Conservation (phyloP, 2,113 vertebrate species). For the Oryzias javanicus region DNA sequence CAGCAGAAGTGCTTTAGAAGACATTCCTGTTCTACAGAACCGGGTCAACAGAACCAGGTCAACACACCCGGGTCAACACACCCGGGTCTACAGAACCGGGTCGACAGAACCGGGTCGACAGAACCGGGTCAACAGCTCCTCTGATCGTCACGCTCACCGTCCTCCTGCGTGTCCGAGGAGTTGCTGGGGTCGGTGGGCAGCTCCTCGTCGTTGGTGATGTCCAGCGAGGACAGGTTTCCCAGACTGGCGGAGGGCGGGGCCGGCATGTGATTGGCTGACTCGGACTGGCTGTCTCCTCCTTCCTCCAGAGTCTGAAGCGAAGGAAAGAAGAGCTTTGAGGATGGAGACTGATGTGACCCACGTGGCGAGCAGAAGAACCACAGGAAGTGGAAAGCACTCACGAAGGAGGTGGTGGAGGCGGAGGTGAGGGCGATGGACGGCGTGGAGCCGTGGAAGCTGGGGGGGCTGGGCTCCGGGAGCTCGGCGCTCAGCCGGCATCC, state of each 20-base stretch:
- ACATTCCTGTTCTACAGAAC: too few relatives aligned
- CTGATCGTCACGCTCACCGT: conserved; percentile 72
- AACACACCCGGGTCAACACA: too few relatives aligned
- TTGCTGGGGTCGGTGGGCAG: conserved; percentile 88
- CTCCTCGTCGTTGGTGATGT: conserved; percentile 84
- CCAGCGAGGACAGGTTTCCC: conserved; percentile 79
- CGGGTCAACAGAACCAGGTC: too few relatives aligned
- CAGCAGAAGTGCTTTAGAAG: too few relatives aligned
- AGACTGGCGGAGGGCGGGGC: conserved; percentile 66
- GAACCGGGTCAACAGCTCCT: too few relatives aligned
- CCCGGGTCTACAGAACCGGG: too few relatives aligned
- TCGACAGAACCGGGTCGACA: too few relatives aligned
- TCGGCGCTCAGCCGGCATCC: conserved; percentile 46
- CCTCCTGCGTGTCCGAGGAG: conserved; percentile 87
- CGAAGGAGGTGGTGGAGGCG: conserved; percentile 51
- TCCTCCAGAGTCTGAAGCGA: conserved; percentile 79
- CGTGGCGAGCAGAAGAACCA: too few relatives aligned
- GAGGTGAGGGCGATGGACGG: conserved; percentile 43
- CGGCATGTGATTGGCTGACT: conserved; percentile 78
- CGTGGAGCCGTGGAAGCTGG: conserved; percentile 58
- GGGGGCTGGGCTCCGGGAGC: conserved; percentile 56
- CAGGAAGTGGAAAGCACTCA: conserved; percentile 43
- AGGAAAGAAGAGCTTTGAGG: too few relatives aligned
- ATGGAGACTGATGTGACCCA: too few relatives aligned
- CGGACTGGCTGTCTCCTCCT: conserved; percentile 70